phyloP scores from a whole-genome alignment of 2,113 vertebrate genomes.

The Chelonoidis abingdonii region DNA sequence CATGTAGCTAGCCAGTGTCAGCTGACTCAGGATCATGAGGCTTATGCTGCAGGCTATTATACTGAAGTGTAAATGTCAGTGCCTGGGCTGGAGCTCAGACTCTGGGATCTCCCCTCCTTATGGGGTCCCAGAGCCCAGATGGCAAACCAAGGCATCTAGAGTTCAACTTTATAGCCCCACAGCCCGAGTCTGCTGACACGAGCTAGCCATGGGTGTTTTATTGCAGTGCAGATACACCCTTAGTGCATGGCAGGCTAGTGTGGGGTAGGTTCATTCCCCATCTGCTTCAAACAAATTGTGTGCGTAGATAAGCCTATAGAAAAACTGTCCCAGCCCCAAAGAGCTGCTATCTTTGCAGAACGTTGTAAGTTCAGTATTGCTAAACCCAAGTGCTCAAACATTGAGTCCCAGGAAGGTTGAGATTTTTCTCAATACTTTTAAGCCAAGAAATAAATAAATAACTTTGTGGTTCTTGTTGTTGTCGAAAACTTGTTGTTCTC shows the following conservation, averaged over 20 bases:
- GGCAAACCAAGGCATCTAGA: background rate
- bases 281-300: background rate
- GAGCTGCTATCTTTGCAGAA: background rate
- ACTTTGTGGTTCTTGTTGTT: background rate
- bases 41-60: too few species aligned
- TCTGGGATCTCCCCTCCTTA: too few species aligned
- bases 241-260: background rate
- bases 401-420: background rate
- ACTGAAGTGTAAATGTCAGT: too few species aligned
- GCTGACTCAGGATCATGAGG: too few species aligned
- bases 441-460: constrained; percentile 1
- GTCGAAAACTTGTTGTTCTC: background rate
- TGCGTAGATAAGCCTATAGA: background rate
- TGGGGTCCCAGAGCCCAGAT: too few species aligned
- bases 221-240: background rate
- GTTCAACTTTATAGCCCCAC: background rate
- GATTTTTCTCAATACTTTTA: background rate
- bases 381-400: background rate
- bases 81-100: too few species aligned
- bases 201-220: background rate
- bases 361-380: background rate
- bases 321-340: background rate
- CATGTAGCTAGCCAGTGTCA: too few species aligned
- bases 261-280: background rate
- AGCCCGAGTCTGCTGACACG: background rate